Base-by-base conservation (phyloP, 92 coral and sea anemone species). In the Phenganax stokvisi region DNA sequence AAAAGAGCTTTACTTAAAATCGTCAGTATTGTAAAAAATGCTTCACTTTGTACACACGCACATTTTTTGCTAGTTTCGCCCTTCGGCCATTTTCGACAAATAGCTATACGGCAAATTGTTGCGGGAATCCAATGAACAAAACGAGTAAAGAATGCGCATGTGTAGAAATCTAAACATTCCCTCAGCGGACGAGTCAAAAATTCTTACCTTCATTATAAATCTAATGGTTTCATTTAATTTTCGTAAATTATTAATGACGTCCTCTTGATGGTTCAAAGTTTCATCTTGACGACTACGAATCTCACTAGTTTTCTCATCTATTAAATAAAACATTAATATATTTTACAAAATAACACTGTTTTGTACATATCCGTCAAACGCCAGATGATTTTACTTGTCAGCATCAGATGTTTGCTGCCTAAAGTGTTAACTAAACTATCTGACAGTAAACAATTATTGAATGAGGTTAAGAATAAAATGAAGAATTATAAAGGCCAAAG, bases 251-350 rank as follows among this genome's bases (percentile, higher is more conserved):
- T 96, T 89, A 70, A 96, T 61, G 8, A 97, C 90, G 63, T 92
- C 88, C 10, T 80, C 76, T 79, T 96, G 91, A 73, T 96, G 99
- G 1, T 87, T 84, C 2, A 92, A 79, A 4, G 99, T 85, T 74
- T 96, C 92, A 3, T 88, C 85, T 72, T 92, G 99, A 82, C 87
- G 91, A 10, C 83, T 81, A 27, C 84, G 84, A 90, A 96, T 96
- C 84, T 85, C 92, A 27, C 84, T 77, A 3, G 97, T 92, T 65
- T 97, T 92, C 28, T 90, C 91, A 86, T 96, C 99, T 93, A 31
- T 11, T 44, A 9, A 17, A 30, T 31, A 79, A 53, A 20, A 37
- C 12, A 66, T 13, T 10, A 52, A 73, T 30, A 73, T 4, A 71
- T 59, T 59, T 13, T 59, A 59, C 16, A 1, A 1, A 7, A 59